Percentiles rank a stretch among this genome's conserved stretches.
phyloP scores from a whole-genome alignment of 2,888 invertebrate species.

The Tetragnatha montana region DNA sequence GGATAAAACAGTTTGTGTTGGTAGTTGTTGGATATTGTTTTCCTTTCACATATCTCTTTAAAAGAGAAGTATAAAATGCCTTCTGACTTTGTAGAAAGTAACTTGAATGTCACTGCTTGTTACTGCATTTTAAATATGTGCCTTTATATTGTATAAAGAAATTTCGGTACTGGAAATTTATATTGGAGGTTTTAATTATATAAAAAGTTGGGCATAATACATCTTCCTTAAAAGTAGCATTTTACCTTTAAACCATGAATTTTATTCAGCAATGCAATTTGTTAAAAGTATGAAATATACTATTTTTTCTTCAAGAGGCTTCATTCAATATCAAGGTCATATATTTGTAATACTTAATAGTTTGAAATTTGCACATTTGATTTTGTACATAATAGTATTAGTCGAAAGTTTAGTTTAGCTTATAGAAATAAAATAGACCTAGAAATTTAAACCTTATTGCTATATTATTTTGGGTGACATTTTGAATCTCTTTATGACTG shows the following conservation, averaged over 20 bases:
- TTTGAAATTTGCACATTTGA: neutral
- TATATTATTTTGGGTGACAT: no score
- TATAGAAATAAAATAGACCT: no score
- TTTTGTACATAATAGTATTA: neutral
- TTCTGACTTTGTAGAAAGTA: slow-evolving; percentile 9
- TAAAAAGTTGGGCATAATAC: neutral
- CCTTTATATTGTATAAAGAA: slow-evolving; percentile 40
- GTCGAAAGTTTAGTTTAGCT: no score
- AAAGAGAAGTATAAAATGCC: neutral
- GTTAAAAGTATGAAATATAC: neutral
- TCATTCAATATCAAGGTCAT: neutral
- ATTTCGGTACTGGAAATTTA: neutral
- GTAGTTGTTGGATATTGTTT: neutral
- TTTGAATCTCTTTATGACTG: no score
- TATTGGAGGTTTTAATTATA: neutral
- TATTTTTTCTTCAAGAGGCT: neutral
- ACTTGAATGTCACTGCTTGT: slow-evolving; percentile 20
- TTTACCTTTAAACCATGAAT: neutral
- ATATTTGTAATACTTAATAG: neutral
- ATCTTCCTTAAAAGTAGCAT: neutral
- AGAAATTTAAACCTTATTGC: no score
- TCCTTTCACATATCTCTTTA: neutral
- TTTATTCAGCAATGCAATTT: neutral
- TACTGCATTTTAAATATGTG: slow-evolving; percentile 42
- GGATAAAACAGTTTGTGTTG: neutral